Base-by-base conservation (phyloP, 2,797 vertebrate species). In the Iguana delicatissima region DNA sequence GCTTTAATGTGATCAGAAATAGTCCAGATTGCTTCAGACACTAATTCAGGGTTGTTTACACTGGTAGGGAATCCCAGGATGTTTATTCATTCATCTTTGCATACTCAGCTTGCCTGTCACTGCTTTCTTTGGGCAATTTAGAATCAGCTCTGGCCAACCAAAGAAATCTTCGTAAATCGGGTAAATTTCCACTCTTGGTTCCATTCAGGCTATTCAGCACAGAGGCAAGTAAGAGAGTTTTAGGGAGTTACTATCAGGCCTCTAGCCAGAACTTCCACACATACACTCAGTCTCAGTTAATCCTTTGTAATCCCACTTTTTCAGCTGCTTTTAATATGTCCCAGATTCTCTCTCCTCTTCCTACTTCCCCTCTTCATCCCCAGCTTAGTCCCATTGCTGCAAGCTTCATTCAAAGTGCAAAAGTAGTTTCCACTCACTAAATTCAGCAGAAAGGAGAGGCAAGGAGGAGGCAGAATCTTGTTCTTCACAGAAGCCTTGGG, bases 31-130 rank as follows among this genome's bases (percentile, higher is more conserved):
- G 38, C 52, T 90, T 81, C 52, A 59, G 84, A 80, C 7, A 8
- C 84, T 81, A 80, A 86, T 80, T 86, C 29, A 2, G 50, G 64
- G 18, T 42, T 69, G 74, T 85, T 90, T 85, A 26, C n/a, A 22
- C 42, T 79, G 89, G 2, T 13, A 32, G 76, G 83, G 50, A 80
- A 90, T 85, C 89, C 74, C 12, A 32, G 62, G 26, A 24, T 46
- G 72, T 42, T 86, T 32, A n/a, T 35, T 20, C 20, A 52, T 29
- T 67, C 46, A 26, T 24, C 16, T 57, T 79, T n/a, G 76, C 24
- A 32, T 38, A 20, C 13, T 16, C 64, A n/a, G 83, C 62, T 38
- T 55, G 62, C n/a, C n/a, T n/a, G 42, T 38, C 29, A 29, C 38
- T 81, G 67, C 16, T 38, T 73, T 29, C n/a, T 29, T 88, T 29